Evolutionary conservation across 1,140 invertebrate genomes (phyloP), one percentile per base, ranked within the genome.

Genomic region (Sycophaga agraensis): DNA sequence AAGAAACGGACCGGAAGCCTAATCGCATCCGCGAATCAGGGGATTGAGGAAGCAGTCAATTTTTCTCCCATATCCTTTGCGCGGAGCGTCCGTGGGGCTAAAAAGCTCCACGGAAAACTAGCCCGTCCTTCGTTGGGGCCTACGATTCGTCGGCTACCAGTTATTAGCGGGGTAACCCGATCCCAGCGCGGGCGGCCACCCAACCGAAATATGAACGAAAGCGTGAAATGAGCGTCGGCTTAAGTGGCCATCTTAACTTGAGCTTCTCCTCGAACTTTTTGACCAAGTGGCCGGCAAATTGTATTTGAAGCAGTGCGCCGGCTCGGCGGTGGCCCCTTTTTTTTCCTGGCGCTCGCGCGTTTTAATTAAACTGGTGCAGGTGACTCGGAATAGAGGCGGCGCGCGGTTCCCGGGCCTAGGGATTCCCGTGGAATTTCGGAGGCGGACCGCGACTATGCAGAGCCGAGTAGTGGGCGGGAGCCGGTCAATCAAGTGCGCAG

Each of bases 1-100:
- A 8, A 8, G 34, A n/a, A 46, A 34, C 26, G 28, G 56, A 31
- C 42, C 40, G 37, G 14, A 14, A 21, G 16, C n/a, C 74, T 78
- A 80, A 78, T 80, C 76, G 72, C 70, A 66, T 78, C 74, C 67
- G 65, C 72, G 75, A 73, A 78, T 78, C 74, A 78, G 75, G 68
- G n/a, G n/a, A n/a, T n/a, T n/a, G n/a, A n/a, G n/a, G n/a, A 73
- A 68, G 72, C 76, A 77, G 67, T 78, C 74, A 77, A 80, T 80
- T 79, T 80, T 80, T 79, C 75, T 75, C 66, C 72, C 71, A 67
- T 76, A n/a, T n/a, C n/a, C 68, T 37, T 24, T 45, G 19, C 40
- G 39, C 8, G n/a, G n/a, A n/a, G n/a, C n/a, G n/a, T 14, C 51
- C 9, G 14, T 55, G 24, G 51, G 39, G 39, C 21, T 12, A 55